These are phyloP conservation scores for Loris lydekkerianus DNA, from an alignment of 2,797 vertebrate genomes.

Conservation along the genomic window DNA sequence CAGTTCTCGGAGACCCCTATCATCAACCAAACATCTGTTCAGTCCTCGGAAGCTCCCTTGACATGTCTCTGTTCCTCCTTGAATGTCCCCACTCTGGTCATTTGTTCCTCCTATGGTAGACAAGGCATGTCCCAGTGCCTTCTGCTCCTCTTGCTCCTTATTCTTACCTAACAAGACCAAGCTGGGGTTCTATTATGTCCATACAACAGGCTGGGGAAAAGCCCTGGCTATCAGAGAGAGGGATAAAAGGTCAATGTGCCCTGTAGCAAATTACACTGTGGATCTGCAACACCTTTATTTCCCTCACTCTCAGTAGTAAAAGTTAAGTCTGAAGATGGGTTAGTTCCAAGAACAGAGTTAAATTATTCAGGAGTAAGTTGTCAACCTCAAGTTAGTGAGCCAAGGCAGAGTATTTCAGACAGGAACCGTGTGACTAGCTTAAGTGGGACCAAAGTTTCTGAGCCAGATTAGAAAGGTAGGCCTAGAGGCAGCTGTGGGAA, in stretches of 20 bases:
- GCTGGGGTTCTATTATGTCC: too few species aligned
- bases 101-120: too few species aligned
- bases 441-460: background rate
- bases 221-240: background rate
- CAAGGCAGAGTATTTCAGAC: constrained; percentile 10
- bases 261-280: background rate
- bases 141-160: too few species aligned
- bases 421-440: background rate
- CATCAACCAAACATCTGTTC: too few species aligned
- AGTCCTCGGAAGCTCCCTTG: too few species aligned
- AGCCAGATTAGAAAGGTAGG: background rate
- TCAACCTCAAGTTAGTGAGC: background rate
- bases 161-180: background rate
- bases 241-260: background rate
- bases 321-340: constrained; percentile 4
- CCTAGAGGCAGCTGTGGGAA: background rate
- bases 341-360: constrained; percentile 33
- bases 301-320: background rate
- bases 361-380: constrained; percentile 41
- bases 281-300: background rate
- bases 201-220: background rate
- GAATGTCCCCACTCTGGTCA: too few species aligned
- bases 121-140: too few species aligned
- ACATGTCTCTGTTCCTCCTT: too few species aligned
- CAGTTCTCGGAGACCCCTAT: too few species aligned